Conservation (phyloP, 2,113 vertebrate genomes). For the Indri indri region DNA sequence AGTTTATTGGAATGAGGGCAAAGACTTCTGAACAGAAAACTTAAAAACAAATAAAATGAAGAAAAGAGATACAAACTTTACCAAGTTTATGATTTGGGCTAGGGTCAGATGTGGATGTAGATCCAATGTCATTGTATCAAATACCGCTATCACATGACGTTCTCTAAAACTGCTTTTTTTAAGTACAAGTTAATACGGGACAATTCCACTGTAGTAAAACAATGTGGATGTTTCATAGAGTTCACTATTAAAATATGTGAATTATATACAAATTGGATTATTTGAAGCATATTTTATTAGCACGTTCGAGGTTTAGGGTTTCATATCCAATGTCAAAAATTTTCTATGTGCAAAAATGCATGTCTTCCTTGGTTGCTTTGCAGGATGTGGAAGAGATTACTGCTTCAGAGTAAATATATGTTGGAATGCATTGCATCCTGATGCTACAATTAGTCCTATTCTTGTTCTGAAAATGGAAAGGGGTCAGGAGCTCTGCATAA, state of each 20-base stretch:
- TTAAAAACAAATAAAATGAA: not conserved
- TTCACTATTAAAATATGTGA: slow-evolving; percentile 1
- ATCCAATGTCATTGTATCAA: not conserved
- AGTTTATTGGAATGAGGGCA: not conserved
- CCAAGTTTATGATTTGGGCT: not conserved
- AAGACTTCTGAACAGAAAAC: not conserved
- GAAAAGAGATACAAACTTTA: not conserved
- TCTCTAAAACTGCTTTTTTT: not conserved
- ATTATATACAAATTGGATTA: not conserved
- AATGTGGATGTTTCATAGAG: not conserved
- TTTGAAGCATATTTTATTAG: slow-evolving; percentile 7
- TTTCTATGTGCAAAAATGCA: not conserved
- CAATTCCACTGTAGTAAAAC: not conserved
- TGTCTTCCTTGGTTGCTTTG: not conserved
- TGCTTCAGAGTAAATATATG: slow-evolving; percentile 55
- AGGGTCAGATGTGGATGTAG: not conserved
- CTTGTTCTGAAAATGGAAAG: slow-evolving; percentile 59
- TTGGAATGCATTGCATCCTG: slow-evolving; percentile 55
- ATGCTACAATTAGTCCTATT: slow-evolving; percentile 63
- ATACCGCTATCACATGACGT: not conserved
- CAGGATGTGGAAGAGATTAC: slow-evolving; percentile 44
- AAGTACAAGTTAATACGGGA: not conserved
- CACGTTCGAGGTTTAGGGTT: slow-evolving; percentile 47
- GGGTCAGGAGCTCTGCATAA: slow-evolving; percentile 37
- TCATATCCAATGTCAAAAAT: slow-evolving; percentile 55